Percentiles rank a stretch among this genome's conserved stretches.
These are phyloP conservation scores for Holacanthus passer DNA, from an alignment of 2,113 vertebrate species.

Conservation along the genomic window DNA sequence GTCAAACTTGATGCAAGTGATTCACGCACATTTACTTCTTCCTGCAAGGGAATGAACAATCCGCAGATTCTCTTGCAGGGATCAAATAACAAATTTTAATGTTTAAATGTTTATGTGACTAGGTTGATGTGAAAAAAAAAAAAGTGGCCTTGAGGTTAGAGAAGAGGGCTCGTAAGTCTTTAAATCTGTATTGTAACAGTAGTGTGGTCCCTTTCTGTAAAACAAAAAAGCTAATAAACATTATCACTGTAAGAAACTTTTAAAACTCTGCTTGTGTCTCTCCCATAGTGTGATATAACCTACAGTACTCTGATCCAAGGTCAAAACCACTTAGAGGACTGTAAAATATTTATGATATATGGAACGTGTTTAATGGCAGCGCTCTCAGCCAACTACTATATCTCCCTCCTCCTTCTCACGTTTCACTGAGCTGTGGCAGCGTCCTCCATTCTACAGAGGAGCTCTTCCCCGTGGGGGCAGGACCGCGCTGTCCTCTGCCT, in stretches of 20 bases:
- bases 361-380: conserved; percentile 45
- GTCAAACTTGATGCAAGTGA: not conserved
- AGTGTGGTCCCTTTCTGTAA: not conserved
- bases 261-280: conserved; percentile 26
- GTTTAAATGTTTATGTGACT: not conserved
- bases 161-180: not conserved
- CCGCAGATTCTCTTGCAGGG: not conserved
- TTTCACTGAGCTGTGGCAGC: conserved; percentile 32
- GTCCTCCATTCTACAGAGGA: conserved; percentile 40
- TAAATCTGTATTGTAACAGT: conserved; percentile 13
- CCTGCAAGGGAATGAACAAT: not conserved
- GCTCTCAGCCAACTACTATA: conserved; percentile 29
- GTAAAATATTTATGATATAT: conserved; percentile 73
- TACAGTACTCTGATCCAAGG: conserved; percentile 64
- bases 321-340: conserved; percentile 68
- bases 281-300: conserved; percentile 25
- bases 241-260: conserved; percentile 36
- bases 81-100: not conserved
- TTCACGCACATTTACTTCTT: not conserved
- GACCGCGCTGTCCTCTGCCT: conserved; percentile 44
- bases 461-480: conserved; percentile 12
- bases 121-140: too few species aligned
- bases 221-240: conserved; percentile 32
- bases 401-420: not conserved
- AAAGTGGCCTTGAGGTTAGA: not conserved